Percentiles rank a stretch among this genome's conserved stretches.
These are phyloP conservation scores for Magallana nippona DNA, from an alignment of 2,888 invertebrate genomes.

Conservation along the genomic window DNA sequence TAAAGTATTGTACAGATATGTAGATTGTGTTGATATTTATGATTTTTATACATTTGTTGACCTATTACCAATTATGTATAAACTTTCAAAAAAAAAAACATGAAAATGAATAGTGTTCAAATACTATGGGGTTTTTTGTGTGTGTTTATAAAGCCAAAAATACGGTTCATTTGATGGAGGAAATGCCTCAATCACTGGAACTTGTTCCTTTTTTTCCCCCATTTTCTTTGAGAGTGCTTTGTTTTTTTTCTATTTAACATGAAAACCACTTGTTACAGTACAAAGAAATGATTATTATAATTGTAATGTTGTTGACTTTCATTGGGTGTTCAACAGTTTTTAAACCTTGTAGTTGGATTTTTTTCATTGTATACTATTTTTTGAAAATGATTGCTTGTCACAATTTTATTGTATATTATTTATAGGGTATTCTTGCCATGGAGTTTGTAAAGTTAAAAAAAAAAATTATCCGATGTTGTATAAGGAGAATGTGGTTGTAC, in stretches of 20 bases:
- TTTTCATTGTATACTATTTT: background rate
- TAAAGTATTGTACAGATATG: conserved; percentile 14
- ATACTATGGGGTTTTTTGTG: background rate
- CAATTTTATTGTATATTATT: conserved; percentile 10
- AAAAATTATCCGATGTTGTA: background rate
- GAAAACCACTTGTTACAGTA: conserved; percentile 28
- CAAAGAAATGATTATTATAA: background rate
- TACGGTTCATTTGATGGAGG: background rate
- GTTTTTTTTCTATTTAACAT: background rate
- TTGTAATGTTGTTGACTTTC: conserved; percentile 21
- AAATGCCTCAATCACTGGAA: background rate
- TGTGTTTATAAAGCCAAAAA: conserved; percentile 20
- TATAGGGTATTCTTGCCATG: conserved; percentile 30
- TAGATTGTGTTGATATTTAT: conserved; percentile 30
- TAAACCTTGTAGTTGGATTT: conserved; percentile 4
- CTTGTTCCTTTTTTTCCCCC: background rate
- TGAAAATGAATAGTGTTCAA: conserved; percentile 17
- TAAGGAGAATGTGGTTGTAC: background rate
- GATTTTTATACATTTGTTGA: conserved; percentile 33
- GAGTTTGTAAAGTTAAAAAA: background rate
- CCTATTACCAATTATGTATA: conserved; percentile 28
- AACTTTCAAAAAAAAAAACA: background rate
- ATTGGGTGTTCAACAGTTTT: background rate
- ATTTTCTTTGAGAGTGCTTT: conserved; percentile 3
- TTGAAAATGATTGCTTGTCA: conserved; percentile 13